phyloP scores from a whole-genome alignment of 1,140 invertebrate genomes.

The Philaenus spumarius region DNA sequence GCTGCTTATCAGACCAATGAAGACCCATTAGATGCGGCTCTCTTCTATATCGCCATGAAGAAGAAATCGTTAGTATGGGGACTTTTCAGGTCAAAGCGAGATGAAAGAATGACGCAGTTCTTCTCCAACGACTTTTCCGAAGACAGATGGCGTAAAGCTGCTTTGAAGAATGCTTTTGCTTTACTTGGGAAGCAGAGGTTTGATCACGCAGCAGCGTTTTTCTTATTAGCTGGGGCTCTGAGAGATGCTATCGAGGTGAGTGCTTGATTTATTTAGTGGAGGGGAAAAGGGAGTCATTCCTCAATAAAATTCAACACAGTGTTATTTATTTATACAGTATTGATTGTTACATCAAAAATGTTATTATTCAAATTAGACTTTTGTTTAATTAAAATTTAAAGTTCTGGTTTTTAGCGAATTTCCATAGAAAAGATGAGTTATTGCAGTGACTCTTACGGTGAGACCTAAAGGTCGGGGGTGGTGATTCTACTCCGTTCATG shows the following conservation, averaged over 20 bases:
- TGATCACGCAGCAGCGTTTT: slow-evolving; percentile 90
- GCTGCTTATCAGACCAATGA: slow-evolving; percentile 81
- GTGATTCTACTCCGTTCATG: no score
- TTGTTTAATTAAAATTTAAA: no score
- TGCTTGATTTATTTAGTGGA: no score
- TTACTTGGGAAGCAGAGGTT: slow-evolving; percentile 93
- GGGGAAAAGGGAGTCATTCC: no score
- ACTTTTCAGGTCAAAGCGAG: slow-evolving; percentile 79
- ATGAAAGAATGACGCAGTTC: slow-evolving; percentile 91
- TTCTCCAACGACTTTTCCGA: slow-evolving; percentile 92
- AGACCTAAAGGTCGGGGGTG: no score
- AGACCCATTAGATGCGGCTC: slow-evolving; percentile 94
- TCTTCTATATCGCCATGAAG: slow-evolving; percentile 98
- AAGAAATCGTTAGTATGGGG: slow-evolving; percentile 97
- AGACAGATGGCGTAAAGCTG: slow-evolving; percentile 93
- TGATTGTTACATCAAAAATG: no score
- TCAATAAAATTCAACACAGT: no score
- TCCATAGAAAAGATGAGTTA: no score
- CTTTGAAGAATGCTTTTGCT: slow-evolving; percentile 95
- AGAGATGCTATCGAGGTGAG: slow-evolving; percentile 89
- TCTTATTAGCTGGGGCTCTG: slow-evolving; percentile 86
- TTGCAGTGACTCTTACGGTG: no score
- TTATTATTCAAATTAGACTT: no score
- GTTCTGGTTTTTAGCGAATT: no score
- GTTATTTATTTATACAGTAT: no score